Evolutionary conservation across 2,113 vertebrate genomes (phyloP).

Genomic region (Cathartes aura): DNA sequence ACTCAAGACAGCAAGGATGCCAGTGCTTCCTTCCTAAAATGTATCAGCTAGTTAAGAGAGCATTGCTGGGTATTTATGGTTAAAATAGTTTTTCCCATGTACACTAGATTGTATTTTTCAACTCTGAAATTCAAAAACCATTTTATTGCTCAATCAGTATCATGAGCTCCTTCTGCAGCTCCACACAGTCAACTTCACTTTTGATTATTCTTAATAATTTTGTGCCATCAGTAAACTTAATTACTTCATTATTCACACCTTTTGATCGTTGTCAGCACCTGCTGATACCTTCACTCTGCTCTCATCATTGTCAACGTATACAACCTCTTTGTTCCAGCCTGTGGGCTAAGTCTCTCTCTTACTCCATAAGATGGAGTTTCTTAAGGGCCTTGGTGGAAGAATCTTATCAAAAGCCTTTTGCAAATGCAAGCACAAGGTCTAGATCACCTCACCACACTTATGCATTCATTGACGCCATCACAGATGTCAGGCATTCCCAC

Average conservation of each 20-base stretch:
- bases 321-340: background rate
- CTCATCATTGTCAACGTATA: background rate
- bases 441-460: background rate
- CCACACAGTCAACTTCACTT: background rate
- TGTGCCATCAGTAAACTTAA: background rate
- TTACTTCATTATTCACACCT: background rate
- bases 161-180: background rate
- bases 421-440: background rate
- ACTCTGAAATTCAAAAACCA: background rate
- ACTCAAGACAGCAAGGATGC: background rate
- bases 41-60: background rate
- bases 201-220: background rate
- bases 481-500: background rate
- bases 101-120: background rate
- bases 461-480: background rate
- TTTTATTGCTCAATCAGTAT: background rate
- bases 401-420: background rate
- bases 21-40: background rate
- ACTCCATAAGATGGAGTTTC: background rate
- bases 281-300: background rate
- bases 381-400: background rate
- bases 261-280: background rate
- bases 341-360: background rate
- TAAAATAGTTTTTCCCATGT: background rate
- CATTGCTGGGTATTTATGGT: accelerated